Percentiles rank a stretch among this genome's conserved stretches.
Evolutionary conservation across 2,888 invertebrate species (phyloP).

Genomic region (Rhimphoctona megacephalus): DNA sequence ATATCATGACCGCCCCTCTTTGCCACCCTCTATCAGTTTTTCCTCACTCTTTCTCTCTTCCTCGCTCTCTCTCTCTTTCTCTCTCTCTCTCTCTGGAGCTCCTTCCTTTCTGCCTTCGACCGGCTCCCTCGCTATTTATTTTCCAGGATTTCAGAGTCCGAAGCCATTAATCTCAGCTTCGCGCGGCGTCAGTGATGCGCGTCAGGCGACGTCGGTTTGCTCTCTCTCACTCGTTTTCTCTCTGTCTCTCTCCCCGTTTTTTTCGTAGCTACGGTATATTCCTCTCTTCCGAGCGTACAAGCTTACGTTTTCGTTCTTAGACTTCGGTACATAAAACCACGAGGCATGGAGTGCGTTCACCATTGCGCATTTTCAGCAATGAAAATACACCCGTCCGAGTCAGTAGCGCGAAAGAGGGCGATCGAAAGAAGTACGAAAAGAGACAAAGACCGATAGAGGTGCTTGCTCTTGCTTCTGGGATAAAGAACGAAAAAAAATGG

Average conservation of each 20-base stretch:
- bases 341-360: conserved; percentile 28
- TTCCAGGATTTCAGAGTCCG: conserved; percentile 84
- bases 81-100: conserved; percentile 52
- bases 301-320: conserved; percentile 73
- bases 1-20: conserved; percentile 67
- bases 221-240: conserved; percentile 72
- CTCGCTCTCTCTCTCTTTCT: conserved; percentile 40
- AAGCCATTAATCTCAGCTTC: conserved; percentile 83
- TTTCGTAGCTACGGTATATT: conserved; percentile 17
- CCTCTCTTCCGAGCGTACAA: conserved; percentile 45
- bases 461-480: conserved; percentile 21
- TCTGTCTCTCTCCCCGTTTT: conserved; percentile 31
- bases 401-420: conserved; percentile 62
- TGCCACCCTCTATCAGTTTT: conserved; percentile 59
- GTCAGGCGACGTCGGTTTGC: conserved; percentile 83
- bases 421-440: conserved; percentile 64
- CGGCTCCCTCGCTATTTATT: conserved; percentile 83
- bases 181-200: conserved; percentile 83
- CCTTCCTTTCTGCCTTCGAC: conserved; percentile 71
- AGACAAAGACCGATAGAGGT: conserved; percentile 54
- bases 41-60: conserved; percentile 47
- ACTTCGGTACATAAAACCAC: conserved; percentile 65
- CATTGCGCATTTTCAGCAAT: conserved; percentile 36
- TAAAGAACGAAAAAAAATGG: conserved; percentile 44
- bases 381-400: conserved; percentile 31